Evolutionary conservation across 2,888 invertebrate species (phyloP).

Genomic region (Eumacrocentrus americanus): DNA sequence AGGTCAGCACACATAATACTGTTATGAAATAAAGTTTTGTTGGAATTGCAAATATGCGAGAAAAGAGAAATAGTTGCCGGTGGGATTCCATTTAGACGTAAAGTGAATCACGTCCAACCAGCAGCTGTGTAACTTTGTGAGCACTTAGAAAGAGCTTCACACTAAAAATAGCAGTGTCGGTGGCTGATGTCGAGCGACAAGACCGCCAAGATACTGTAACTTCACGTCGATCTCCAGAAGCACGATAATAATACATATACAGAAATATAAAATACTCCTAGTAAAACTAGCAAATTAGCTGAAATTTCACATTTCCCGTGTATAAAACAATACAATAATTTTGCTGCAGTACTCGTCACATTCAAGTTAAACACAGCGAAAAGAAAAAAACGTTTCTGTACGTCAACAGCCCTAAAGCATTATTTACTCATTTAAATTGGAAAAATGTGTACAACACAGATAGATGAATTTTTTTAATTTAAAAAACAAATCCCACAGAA

Average conservation of each 20-base stretch:
- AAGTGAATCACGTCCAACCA: conserved; percentile 27
- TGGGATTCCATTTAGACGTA: conserved; percentile 12
- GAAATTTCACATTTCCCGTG: too few relatives aligned
- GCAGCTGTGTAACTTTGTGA: conserved; percentile 33
- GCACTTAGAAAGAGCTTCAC: conserved; percentile 22
- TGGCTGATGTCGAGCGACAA: conserved; percentile 18
- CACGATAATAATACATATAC: not conserved
- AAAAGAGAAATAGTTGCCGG: not conserved
- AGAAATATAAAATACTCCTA: too few relatives aligned
- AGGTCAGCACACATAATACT: conserved; percentile 5
- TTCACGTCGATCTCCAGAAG: not conserved
- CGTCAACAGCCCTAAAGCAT: too few relatives aligned
- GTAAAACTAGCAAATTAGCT: too few relatives aligned
- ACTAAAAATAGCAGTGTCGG: conserved; percentile 30
- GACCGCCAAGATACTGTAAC: conserved; percentile 4
- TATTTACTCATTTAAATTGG: too few relatives aligned
- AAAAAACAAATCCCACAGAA: conserved; percentile 7
- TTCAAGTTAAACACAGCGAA: not conserved
- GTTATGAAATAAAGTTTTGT: conserved; percentile 18
- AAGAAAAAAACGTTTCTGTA: not conserved
- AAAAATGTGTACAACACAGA: too few relatives aligned
- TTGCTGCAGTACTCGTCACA: too few relatives aligned
- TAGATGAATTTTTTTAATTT: too few relatives aligned
- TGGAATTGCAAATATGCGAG: conserved; percentile 14
- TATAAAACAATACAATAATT: not conserved